Evolutionary conservation across 2,113 vertebrate species (phyloP), one percentile per base, ranked within the genome.

Genomic region (Cacatua alba): DNA sequence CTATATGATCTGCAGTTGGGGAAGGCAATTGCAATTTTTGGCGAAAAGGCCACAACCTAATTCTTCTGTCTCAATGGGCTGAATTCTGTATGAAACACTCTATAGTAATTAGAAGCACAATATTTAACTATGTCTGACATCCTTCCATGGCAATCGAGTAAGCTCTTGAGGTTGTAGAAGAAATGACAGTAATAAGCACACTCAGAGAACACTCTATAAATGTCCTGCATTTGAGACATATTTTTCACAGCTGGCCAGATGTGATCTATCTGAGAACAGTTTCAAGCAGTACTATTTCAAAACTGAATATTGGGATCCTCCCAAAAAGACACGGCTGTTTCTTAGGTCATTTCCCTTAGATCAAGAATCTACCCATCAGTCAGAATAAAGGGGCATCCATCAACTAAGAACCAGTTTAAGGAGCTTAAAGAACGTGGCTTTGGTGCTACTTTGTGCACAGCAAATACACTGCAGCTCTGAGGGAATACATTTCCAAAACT

Each of bases 241-340:
- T 52, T 64, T 59, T 24, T 57, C 81, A 83, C 88, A 94, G 92
- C 92, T 75, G 91, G 51, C 74, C 94, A 75, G 74, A 67, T 83
- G 90, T 67, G 33, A 77, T 59, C 21, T 37, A 39, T 31, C 87
- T 23, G 81, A 74, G 62, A 51, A 52, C 43, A 9, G 63, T 46
- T 3, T 13, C 80, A 43, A 76, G 90, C 16, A 86, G 62, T 7
- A 11, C 13, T 10, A 24, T 19, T 90, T 44, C 91, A 68, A 75
- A 78, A 79, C 25, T 9, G 44, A 77, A 13, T n/a, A 46, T 10
- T 29, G 41, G 82, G 80, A 92, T 69, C 80, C 72, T 95, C 76
- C 79, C 83, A 82, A 63, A 4, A 67, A 80, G 85, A 48, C 41
- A 33, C 41, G 16, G 51, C 48, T 60, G 17, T 8, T 84, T 86